Evolutionary conservation across 1,140 invertebrate genomes (phyloP), one percentile per base, ranked within the genome.

Genomic region (Polypedilum pembai): DNA sequence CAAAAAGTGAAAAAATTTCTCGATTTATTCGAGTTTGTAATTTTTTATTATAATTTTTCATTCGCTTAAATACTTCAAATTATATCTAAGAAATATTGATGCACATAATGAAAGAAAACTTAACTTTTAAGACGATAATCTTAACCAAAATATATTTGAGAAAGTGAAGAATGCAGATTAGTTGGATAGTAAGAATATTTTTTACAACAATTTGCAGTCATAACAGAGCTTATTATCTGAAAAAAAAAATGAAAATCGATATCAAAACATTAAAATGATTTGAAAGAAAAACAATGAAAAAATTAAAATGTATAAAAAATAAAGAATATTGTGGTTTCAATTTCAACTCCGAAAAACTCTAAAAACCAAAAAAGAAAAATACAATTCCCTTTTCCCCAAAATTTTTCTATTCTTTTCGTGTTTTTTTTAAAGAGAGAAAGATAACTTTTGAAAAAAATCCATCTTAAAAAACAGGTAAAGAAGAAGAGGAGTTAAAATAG

Each of bases 221-320:
- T 56, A 56, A 56, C 45, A 56, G 45, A 56, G 45, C 45, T 56
- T 56, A 56, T 56, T 56, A 56, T 56, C 45, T 56, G 45, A 56
- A 56, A 56, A 5, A 56, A 5, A 33, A 33, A 33, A 33, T 33
- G 24, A 33, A 33, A 33, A 33, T 33, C 45, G 15, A 56, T 56
- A 56, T 56, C 12, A 56, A 56, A 56, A 56, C 12, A 56, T 4
- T n/a, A 56, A 56, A n/a, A n/a, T 56, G n/a, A 56, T 8, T 8
- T 7, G 15, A 45, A 45, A 45, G n/a, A 12, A 4, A 15, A 56
- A 56, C 8, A 45, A 45, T 0, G n/a, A 56, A 56, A 56, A 56
- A 56, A 56, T n/a, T 56, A n/a, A n/a, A 56, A 56, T n/a, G n/a
- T 56, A 56, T n/a, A n/a, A 56, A 56, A 56, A 56, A 45, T 12